Base-by-base conservation (phyloP, 2,888 invertebrate genomes). In the Lithodes maja region DNA sequence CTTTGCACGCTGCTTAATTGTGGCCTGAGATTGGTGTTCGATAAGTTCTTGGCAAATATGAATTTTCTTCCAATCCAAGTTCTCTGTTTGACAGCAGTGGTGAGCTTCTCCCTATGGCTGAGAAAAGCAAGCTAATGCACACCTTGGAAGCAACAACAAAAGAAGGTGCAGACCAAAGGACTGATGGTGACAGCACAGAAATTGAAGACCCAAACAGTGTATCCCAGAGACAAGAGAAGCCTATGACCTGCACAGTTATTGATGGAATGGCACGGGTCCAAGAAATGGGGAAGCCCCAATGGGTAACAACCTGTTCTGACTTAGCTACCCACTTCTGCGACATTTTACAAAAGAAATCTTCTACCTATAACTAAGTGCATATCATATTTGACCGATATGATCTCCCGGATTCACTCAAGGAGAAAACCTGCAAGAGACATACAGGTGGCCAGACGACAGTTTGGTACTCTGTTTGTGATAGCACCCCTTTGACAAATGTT, bases 61-160 rank as follows among this genome's bases (percentile, higher is more conserved):
- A 52, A 78, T 50, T 78, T 78, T 52, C 33, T 15, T 50, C 52
- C 78, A 3, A 33, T 50, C 78, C 52, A 33, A 52, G 52, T 9
- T 50, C 78, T 78, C 50, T 78, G 50, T 78, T 78, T 78, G 50
- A 78, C 78, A 78, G 78, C 78, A 52, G 52, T 33, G 52, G 78
- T 78, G 78, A 78, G 49, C 78, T 78, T 9, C 78, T 78, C 78
- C 52, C 78, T 78, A 50, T 52, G 33, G 50, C 12, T 50, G 52
- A 78, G 12, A 52, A 78, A 78, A 15, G 52, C 49, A 78, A 78
- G 33, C 78, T 78, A 3, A 78, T 33, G 50, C 12, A 50, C 33
- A 9, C 50, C 52, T 78, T 78, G 49, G 78, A 78, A 78, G 52
- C 78, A 78, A 12, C 33, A 50, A 50, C 52, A 78, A 78, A 78